Evolutionary conservation across 37 sponge, comb jelly and placozoan genomes (phyloP), one percentile per base, ranked within the genome.

Genomic region (Ephydatia muelleri): DNA sequence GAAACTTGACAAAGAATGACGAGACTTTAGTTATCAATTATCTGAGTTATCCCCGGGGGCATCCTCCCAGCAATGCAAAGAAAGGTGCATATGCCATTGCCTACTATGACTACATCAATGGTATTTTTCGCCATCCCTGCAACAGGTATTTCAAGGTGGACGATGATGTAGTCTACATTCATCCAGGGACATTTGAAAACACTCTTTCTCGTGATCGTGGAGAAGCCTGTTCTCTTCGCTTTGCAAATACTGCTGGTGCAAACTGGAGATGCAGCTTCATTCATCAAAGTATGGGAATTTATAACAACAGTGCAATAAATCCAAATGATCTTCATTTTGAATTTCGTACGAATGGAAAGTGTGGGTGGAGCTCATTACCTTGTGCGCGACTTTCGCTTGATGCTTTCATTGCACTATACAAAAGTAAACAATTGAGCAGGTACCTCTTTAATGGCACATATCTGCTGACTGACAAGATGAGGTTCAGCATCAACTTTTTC

Each of bases 401-500:
- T 27, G 47, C 77, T 11, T 76, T 76, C 32, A 2, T 76, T 27
- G 40, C 36, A 26, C 77, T 43, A 13, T 76, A 76, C 77, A 13
- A 35, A 38, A 76, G 36, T 14, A 36, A 21, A 13, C 28, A 27
- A 12, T 47, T 76, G 36, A 27, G 21, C 12, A 76, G 27, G 35
- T 37, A 16, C 27, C 36, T 35, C 33, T 36, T 76, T 5, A 30
- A 38, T 8, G 47, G 77, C 37, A 28, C 39, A 2, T 47, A 76
- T 21, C 1, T 37, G 12, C 36, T 35, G 77, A 47, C 11, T 27
- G 27, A 37, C 35, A 35, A 5, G 37, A n/a, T 23, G 0, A 30
- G 77, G 12, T 76, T 76, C 77, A 76, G 77, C 77, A 76, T 76
- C 14, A 76, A 76, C 36, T 76, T 76, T 47, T 76, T 36, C 77